Evolutionary conservation across 2,113 vertebrate genomes (phyloP).

Genomic region (Leucosticte australis): DNA sequence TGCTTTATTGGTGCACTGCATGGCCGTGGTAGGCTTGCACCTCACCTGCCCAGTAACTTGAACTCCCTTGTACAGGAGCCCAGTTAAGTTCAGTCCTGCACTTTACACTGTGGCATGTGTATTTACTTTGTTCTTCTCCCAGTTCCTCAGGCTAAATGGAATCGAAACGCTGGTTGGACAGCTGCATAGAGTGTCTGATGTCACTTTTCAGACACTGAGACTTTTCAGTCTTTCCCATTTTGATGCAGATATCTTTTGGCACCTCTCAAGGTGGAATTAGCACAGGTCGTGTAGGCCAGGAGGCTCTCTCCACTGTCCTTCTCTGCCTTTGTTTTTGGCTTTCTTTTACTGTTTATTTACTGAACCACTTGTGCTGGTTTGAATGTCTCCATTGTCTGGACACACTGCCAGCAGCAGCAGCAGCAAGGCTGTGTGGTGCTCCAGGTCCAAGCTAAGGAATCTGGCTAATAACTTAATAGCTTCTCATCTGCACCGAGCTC

Average conservation of each 20-base stretch:
- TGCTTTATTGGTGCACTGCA: background rate
- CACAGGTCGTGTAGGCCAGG: background rate
- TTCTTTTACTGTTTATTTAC: slow-evolving; percentile 45
- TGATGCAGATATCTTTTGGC: slow-evolving; percentile 72
- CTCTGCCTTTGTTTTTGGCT: background rate
- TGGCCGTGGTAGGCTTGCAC: fast-evolving
- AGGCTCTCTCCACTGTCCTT: background rate
- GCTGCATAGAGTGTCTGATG: slow-evolving; percentile 60
- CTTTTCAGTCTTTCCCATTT: slow-evolving; percentile 39
- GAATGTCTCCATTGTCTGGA: slow-evolving; percentile 71
- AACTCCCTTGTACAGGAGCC: background rate
- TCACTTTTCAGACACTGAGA: slow-evolving; percentile 44
- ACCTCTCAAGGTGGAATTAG: slow-evolving; percentile 61
- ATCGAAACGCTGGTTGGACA: slow-evolving; percentile 62
- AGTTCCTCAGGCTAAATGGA: background rate
- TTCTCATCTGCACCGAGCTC: slow-evolving; percentile 15
- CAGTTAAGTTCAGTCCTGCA: background rate
- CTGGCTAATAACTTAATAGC: slow-evolving; percentile 68
- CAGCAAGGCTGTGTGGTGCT: background rate
- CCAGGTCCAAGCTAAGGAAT: slow-evolving; percentile 63
- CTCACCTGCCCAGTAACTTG: background rate
- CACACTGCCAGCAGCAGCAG: slow-evolving; percentile 46
- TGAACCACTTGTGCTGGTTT: slow-evolving; percentile 13
- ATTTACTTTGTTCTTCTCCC: background rate
- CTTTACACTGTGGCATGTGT: background rate